Percentiles rank a stretch among this genome's conserved stretches.
Conservation (phyloP, 2,888 invertebrate species). For the Cryptus armator region DNA sequence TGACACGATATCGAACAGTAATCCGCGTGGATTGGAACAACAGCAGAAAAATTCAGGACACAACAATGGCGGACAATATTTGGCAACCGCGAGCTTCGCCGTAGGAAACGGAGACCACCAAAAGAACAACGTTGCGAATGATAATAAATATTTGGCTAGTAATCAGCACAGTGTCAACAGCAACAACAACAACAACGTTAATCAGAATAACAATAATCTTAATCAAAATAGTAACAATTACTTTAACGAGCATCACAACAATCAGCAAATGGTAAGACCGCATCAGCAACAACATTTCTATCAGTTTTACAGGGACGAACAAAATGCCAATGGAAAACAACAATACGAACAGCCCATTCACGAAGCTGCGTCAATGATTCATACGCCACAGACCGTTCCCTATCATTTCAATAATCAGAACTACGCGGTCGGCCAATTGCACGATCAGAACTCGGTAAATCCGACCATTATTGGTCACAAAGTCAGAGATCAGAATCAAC, state of each 20-base stretch:
- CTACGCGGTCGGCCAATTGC: constrained; percentile 50
- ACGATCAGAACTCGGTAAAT: constrained; percentile 30
- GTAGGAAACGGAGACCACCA: constrained; percentile 74
- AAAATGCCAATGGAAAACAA: constrained; percentile 59
- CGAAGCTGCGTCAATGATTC: constrained; percentile 77
- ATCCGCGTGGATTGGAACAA: constrained; percentile 66
- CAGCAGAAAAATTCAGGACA: constrained; percentile 67
- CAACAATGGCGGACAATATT: constrained; percentile 72
- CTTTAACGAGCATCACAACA: constrained; percentile 67
- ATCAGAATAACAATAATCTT: background rate
- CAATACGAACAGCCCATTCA: constrained; percentile 75
- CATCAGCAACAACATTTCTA: constrained; percentile 70
- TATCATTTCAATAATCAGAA: constrained; percentile 74
- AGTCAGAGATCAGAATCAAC: constrained; percentile 72
- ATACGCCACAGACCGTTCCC: constrained; percentile 70
- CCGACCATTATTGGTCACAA: constrained; percentile 57
- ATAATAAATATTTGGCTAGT: constrained; percentile 37
- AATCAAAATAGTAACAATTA: constrained; percentile 65
- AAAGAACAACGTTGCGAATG: background rate
- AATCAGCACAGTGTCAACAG: constrained; percentile 36
- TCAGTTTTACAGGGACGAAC: constrained; percentile 64
- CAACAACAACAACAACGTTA: background rate
- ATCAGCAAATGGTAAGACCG: constrained; percentile 68
- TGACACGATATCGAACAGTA: constrained; percentile 63
- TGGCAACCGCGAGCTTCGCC: constrained; percentile 78